A percentile compares a stretch with the other conserved stretches of the same genome.
These are phyloP conservation scores for Rhinoraja longicauda DNA, from an alignment of 2,797 vertebrate genomes.

Conservation along the genomic window DNA sequence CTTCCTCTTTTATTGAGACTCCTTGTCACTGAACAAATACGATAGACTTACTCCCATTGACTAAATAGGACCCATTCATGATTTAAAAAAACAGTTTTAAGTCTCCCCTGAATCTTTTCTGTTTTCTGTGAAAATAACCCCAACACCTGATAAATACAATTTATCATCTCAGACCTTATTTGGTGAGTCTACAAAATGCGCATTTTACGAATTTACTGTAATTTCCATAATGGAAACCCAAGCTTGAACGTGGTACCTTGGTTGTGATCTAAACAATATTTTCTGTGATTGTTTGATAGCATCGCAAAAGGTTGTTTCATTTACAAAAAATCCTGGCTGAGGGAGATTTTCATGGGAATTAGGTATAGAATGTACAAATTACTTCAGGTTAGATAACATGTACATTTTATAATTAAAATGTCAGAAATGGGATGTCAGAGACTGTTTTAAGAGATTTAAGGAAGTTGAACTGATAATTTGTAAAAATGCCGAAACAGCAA, in stretches of 20 bases:
- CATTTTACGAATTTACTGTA: background rate
- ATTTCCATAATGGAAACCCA: background rate
- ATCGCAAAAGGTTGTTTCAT: background rate
- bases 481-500: background rate
- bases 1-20: background rate
- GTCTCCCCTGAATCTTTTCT: background rate
- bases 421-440: background rate
- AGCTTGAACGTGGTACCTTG: background rate
- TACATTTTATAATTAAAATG: background rate
- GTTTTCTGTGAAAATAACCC: background rate
- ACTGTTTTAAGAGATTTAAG: background rate
- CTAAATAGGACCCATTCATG: background rate
- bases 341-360: background rate
- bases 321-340: background rate
- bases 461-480: background rate
- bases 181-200: background rate
- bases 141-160: background rate
- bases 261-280: background rate
- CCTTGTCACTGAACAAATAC: too few species aligned
- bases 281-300: background rate
- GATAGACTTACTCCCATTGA: background rate
- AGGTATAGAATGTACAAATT: background rate
- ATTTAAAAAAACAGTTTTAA: background rate
- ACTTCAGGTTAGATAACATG: background rate
- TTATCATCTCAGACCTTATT: background rate